Evolutionary conservation across 2,797 vertebrate species (phyloP).

Genomic region (Pyrrhura leucotis): DNA sequence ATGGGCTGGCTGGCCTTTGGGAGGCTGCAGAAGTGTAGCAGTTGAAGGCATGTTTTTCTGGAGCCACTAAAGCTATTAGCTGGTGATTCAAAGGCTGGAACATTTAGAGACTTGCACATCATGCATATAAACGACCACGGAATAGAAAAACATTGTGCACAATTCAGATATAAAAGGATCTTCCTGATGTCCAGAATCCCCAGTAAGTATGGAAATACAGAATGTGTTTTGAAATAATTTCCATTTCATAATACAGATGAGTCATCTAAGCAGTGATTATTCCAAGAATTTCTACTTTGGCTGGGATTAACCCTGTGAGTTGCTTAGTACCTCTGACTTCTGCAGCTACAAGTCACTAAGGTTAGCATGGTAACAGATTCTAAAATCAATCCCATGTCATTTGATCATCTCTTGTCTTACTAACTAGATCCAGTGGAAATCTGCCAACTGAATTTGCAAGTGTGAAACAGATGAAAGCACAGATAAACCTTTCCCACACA

Average conservation of each 20-base stretch:
- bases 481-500: fast-evolving
- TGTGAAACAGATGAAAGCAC: neutral
- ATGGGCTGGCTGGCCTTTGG: neutral
- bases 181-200: slow-evolving; percentile 16
- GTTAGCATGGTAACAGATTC: neutral
- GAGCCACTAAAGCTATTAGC: neutral
- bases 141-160: slow-evolving; percentile 22
- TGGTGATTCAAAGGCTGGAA: slow-evolving; percentile 5
- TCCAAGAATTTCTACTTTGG: neutral
- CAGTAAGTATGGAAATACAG: slow-evolving; percentile 8
- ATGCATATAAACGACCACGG: neutral
- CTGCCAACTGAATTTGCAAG: neutral
- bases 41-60: neutral
- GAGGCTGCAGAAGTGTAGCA: neutral
- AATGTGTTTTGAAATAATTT: slow-evolving; percentile 25
- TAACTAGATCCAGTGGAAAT: neutral
- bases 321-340: neutral
- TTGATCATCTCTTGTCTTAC: neutral
- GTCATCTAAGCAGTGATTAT: neutral
- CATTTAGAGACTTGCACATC: neutral
- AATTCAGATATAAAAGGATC: neutral
- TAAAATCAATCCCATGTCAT: neutral
- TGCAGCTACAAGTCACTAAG: neutral
- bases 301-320: neutral
- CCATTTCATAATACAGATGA: slow-evolving; percentile 32